phyloP scores from a whole-genome alignment of 2,888 invertebrate species.

The Drosophila tanythrix region DNA sequence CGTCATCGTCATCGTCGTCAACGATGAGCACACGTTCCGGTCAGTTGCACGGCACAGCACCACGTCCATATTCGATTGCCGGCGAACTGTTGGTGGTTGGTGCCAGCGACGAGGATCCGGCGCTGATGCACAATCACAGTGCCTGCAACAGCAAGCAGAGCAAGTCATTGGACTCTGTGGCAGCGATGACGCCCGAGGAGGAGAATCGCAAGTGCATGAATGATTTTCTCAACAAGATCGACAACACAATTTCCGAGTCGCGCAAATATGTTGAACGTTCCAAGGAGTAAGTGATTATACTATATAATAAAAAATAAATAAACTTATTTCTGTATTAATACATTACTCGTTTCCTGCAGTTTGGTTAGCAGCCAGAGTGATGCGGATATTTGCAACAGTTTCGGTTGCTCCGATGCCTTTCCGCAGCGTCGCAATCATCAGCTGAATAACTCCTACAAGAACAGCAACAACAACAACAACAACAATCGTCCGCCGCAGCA shows the following conservation, averaged over 20 bases:
- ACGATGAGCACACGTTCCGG: conserved; percentile 56
- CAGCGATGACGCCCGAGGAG: conserved; percentile 88
- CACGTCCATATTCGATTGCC: conserved; percentile 87
- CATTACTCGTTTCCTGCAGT: conserved; percentile 47
- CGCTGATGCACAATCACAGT: conserved; percentile 66
- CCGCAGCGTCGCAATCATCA: conserved; percentile 76
- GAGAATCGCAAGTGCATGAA: conserved; percentile 91
- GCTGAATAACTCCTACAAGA: conserved; percentile 82
- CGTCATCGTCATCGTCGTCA: conserved; percentile 35
- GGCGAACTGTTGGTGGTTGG: conserved; percentile 83
- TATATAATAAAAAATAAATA: not conserved
- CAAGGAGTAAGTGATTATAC: conserved; percentile 90
- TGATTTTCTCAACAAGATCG: conserved; percentile 93
- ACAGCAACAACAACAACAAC: conserved; percentile 64
- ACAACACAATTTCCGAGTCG: conserved; percentile 92
- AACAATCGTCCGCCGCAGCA: conserved; percentile 74
- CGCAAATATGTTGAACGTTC: conserved; percentile 93
- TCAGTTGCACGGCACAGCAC: conserved; percentile 79
- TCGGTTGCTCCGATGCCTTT: conserved; percentile 72
- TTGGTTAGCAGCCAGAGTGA: conserved; percentile 83
- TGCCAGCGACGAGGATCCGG: conserved; percentile 69
- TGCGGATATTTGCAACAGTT: conserved; percentile 79
- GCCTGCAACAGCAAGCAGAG: conserved; percentile 82
- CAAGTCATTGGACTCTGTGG: conserved; percentile 86
- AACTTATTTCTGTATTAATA: not conserved